Base-by-base conservation (phyloP, 2,797 vertebrate species). In the Pseudopleuronectes americanus region DNA sequence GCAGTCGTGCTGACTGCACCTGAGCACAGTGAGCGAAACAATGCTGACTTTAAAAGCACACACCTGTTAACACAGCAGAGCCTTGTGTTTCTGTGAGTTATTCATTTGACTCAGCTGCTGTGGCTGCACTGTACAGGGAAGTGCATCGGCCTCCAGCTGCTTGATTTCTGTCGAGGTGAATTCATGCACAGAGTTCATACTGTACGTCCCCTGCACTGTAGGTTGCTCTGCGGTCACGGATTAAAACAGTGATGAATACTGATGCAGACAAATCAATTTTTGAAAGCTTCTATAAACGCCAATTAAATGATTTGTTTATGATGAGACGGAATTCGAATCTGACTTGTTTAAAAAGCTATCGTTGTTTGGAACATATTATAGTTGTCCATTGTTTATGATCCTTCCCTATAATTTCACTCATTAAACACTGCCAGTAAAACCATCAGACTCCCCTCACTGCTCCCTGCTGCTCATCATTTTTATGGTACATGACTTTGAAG, bases 401-500 rank as follows among this genome's bases (percentile, higher is more conserved):
- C 22, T 4, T 8, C 26, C 19, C 72, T 43, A 59, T 43, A 41
- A 59, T 8, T 71, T 55, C 47, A 51, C 41, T 66, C n/a, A 68
- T 41, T 28, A 23, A 68, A 10, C 23, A n/a, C 24, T 59, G 53
- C 51, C 74, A 52, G 67, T 38, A 65, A 45, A 80, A 31, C 16
- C 9, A 23, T 2, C 54, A 47, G 64, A 26, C 68, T 74, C 68
- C 57, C 43, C 57, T 67, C 61, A 49, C 72, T 4, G 59, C 51
- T 47, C 28, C 13, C 68, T 86, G 83, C 43, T 62, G 66, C 75
- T 68, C 57, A 22, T 90, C 76, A 77, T 80, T 61, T 86, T 86
- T 84, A 90, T 90, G 72, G 59, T 57, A 54, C 52, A 22, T 85
- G 81, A 82, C 77, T 79, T 59, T 76, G 52, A 82, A 75, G 69